Conservation (phyloP, 2,113 vertebrate species). For the Balaeniceps rex region DNA sequence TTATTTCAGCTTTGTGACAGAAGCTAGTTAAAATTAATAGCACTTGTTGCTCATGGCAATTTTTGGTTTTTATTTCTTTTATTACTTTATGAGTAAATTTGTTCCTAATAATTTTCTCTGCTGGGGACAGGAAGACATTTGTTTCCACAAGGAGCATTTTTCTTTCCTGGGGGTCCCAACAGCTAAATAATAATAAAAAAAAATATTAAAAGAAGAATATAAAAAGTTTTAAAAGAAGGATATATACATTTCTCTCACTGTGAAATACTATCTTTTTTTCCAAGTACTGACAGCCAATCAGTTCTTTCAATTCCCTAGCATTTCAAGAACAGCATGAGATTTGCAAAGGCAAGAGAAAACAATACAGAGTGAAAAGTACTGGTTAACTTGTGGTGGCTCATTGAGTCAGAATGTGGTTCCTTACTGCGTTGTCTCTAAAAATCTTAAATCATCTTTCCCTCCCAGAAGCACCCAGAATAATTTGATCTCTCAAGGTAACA, state of each 20-base stretch:
- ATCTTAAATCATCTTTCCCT: constrained; percentile 44
- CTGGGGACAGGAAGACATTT: background rate
- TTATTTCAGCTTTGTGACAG: background rate
- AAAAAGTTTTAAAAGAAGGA: background rate
- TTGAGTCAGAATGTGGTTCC: constrained; percentile 26
- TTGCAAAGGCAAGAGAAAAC: constrained; percentile 52
- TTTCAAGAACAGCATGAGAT: constrained; percentile 56
- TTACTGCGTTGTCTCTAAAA: constrained; percentile 11
- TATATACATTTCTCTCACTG: background rate
- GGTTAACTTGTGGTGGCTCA: constrained; percentile 49
- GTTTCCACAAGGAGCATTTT: background rate
- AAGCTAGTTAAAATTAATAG: background rate
- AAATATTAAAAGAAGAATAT: background rate
- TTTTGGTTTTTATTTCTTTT: background rate
- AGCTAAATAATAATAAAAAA: background rate
- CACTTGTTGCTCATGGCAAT: background rate
- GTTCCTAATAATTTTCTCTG: constrained; percentile 28
- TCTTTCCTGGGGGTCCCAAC: background rate
- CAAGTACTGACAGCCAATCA: background rate
- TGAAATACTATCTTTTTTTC: background rate
- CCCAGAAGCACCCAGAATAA: background rate
- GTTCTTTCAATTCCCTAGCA: constrained; percentile 25
- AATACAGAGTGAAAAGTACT: constrained; percentile 41
- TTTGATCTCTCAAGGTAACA: constrained; percentile 19
- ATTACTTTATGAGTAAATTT: constrained; percentile 19